Evolutionary conservation across 1,140 invertebrate species (phyloP), one percentile per base, ranked within the genome.

Genomic region (Drosophila rufa): DNA sequence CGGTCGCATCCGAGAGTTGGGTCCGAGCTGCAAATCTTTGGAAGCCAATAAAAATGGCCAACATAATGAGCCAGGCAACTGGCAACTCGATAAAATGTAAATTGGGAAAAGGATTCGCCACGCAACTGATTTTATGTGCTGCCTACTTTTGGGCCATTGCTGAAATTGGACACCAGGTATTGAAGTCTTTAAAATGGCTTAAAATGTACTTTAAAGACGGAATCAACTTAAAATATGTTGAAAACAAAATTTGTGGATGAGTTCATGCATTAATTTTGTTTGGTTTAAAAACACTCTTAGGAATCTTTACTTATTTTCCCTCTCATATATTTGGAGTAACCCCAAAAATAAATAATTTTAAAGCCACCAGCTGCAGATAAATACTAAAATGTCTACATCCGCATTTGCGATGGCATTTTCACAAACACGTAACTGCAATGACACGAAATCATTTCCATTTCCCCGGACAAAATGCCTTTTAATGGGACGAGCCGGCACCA

Each of bases 1-100:
- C 33, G 45, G 43, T 69, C 27, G 46, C 27, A 33, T 36, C 40
- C 47, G 42, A 64, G 82, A 65, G 60, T 50, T 53, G 64, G 57
- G 53, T 79, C 75, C 74, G 48, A 67, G 56, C 60, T 79, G 79
- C 65, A 85, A 90, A 90, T 81, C 86, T 85, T 82, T 85, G 40
- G 61, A 82, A 80, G 86, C 86, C 68, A 79, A 91, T 90, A 91
- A 90, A 91, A 91, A 53, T 68, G 82, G 75, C 76, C 64, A 80
- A 71, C 71, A 91, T 91, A 90, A 89, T 82, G 75, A 90, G 69
- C 60, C 66, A 33, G 47, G 66, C 61, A 69, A 59, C 58, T 43
- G 53, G 38, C 30, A 64, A 47, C 68, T 66, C 57, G 66, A 89
- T 87, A 83, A 89, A 83, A 87, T 78, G 80, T 80, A 89, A 89